phyloP scores from a whole-genome alignment of 2,113 vertebrate genomes.

The Dicerorhinus sumatrensis region DNA sequence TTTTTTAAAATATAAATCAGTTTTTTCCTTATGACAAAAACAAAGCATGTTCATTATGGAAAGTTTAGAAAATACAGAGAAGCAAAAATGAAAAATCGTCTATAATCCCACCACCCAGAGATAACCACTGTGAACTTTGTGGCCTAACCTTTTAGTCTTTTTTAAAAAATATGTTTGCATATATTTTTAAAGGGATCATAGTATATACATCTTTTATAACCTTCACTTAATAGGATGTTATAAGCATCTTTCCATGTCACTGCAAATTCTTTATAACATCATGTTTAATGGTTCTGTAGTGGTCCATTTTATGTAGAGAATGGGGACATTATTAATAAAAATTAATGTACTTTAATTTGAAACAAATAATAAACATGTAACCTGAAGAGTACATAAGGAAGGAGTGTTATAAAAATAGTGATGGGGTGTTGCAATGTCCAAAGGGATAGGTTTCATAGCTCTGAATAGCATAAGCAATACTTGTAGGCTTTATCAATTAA shows the following conservation, averaged over 20 bases:
- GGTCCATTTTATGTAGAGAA: background rate
- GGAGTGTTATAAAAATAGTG: background rate
- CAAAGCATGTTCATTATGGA: constrained; percentile 41
- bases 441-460: background rate
- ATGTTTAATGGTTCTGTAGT: constrained; percentile 29
- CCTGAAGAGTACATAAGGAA: constrained; percentile 2
- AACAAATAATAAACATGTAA: background rate
- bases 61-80: constrained; percentile 41
- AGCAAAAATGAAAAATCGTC: constrained; percentile 26
- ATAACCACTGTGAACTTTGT: background rate
- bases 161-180: background rate
- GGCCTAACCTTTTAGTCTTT: background rate
- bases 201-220: background rate
- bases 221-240: constrained; percentile 9
- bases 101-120: background rate
- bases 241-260: constrained; percentile 9
- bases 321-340: constrained; percentile 48
- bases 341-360: constrained; percentile 21
- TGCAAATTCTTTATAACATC: constrained; percentile 19
- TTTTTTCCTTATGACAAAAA: constrained; percentile 10
- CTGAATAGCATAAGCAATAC: background rate
- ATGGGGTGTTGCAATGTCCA: background rate
- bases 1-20: background rate
- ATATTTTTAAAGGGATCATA: background rate
- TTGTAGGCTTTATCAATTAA: constrained; percentile 4